Conservation (phyloP, 2,113 vertebrate species). For the Sitta europaea region DNA sequence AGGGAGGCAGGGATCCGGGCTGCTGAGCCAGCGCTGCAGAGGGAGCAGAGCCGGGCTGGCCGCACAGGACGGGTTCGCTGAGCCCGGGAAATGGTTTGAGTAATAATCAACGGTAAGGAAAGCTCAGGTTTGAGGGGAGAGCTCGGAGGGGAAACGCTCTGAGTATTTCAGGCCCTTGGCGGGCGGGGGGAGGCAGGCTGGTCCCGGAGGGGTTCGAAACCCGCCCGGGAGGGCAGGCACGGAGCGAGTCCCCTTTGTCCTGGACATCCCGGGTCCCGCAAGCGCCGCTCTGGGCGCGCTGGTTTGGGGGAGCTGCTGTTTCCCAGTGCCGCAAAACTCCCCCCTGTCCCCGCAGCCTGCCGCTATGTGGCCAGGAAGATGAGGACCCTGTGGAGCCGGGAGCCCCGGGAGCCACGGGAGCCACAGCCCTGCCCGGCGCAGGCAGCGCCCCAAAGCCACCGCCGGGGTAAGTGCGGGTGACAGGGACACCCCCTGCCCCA, state of each 20-base stretch:
- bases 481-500: not conserved
- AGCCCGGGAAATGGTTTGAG: constrained; percentile 18
- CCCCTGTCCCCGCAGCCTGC: not conserved
- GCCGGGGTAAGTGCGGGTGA: not conserved
- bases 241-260: too few species aligned
- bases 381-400: not conserved
- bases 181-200: not conserved
- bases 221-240: not conserved
- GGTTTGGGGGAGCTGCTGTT: fast-evolving
- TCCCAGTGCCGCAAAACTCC: not conserved
- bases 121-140: not conserved
- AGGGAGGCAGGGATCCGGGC: not conserved
- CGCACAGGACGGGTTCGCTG: not conserved
- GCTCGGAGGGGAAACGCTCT: not conserved
- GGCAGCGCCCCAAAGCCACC: not conserved
- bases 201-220: not conserved
- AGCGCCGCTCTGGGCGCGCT: fast-evolving
- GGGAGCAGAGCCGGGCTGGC: not conserved
- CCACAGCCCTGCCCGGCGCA: not conserved
- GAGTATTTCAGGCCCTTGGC: not conserved
- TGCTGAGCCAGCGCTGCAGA: not conserved
- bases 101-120: constrained; percentile 38
- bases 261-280: too few species aligned
- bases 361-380: not conserved
- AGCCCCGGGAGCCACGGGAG: not conserved